Conservation (phyloP, 2,113 vertebrate genomes). For the Eubucco bourcierii region DNA sequence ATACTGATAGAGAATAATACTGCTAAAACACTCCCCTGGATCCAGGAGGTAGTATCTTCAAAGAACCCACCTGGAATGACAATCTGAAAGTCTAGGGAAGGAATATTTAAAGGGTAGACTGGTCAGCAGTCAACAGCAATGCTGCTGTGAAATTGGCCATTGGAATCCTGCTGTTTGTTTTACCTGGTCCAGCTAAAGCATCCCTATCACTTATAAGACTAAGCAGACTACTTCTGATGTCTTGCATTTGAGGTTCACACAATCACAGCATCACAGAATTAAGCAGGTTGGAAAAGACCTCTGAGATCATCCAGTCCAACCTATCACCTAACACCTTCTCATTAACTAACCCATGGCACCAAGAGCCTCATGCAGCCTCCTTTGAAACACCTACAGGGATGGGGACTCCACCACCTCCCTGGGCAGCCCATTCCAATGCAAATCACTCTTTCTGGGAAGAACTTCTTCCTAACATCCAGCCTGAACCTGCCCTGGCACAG, state of each 20-base stretch:
- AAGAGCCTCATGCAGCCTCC: too few species aligned
- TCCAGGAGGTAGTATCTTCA: neutral
- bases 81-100: neutral
- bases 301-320: too few species aligned
- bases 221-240: neutral
- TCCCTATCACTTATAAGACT: neutral
- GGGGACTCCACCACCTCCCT: too few species aligned
- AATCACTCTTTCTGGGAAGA: too few species aligned
- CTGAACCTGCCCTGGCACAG: too few species aligned
- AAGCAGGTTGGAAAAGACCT: too few species aligned
- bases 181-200: neutral
- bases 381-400: too few species aligned
- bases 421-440: too few species aligned
- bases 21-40: conserved; percentile 22
- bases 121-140: neutral
- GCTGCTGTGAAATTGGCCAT: neutral
- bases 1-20: neutral
- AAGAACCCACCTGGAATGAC: conserved; percentile 7
- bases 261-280: too few species aligned
- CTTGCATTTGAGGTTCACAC: neutral
- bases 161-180: neutral
- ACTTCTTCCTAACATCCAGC: too few species aligned
- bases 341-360: too few species aligned
- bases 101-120: neutral
- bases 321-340: too few species aligned